A percentile compares a stretch with the other conserved stretches of the same genome.
phyloP scores from a whole-genome alignment of 1,140 invertebrate species.

The Ephestia elutella region DNA sequence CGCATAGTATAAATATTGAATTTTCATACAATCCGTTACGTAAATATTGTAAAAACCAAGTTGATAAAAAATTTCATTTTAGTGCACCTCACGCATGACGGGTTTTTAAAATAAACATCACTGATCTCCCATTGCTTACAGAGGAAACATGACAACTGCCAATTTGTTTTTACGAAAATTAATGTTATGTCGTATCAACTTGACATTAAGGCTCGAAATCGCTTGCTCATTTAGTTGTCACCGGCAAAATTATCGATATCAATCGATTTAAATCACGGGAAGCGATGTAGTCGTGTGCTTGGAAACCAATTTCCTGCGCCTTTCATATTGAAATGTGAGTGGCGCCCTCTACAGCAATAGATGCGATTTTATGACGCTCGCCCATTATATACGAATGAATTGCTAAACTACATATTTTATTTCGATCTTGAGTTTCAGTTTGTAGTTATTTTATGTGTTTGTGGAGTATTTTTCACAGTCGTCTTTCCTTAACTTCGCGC shows the following conservation, averaged over 20 bases:
- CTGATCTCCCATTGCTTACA: slow-evolving; percentile 22
- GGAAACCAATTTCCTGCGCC: slow-evolving; percentile 42
- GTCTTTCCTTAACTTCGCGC: too few species aligned
- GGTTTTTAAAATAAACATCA: slow-evolving; percentile 25
- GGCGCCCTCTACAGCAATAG: slow-evolving; percentile 21
- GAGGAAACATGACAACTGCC: not conserved
- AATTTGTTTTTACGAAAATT: not conserved
- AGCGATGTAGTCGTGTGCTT: slow-evolving; percentile 34
- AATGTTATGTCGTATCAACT: not conserved
- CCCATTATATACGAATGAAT: slow-evolving; percentile 1
- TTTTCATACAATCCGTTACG: too few species aligned
- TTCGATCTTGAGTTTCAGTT: too few species aligned
- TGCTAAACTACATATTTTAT: too few species aligned
- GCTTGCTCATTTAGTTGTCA: not conserved
- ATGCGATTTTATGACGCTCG: slow-evolving; percentile 18
- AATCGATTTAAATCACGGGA: slow-evolving; percentile 36
- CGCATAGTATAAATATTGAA: too few species aligned
- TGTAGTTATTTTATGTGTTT: too few species aligned
- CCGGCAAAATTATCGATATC: slow-evolving; percentile 11
- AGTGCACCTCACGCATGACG: slow-evolving; percentile 18
- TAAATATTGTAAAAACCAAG: too few species aligned
- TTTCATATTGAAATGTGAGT: slow-evolving; percentile 46
- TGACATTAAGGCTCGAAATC: not conserved
- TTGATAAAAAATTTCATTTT: slow-evolving; percentile 2
- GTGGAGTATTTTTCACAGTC: too few species aligned